phyloP scores from a whole-genome alignment of 1,140 invertebrate species.

The Pissodes strobi region DNA sequence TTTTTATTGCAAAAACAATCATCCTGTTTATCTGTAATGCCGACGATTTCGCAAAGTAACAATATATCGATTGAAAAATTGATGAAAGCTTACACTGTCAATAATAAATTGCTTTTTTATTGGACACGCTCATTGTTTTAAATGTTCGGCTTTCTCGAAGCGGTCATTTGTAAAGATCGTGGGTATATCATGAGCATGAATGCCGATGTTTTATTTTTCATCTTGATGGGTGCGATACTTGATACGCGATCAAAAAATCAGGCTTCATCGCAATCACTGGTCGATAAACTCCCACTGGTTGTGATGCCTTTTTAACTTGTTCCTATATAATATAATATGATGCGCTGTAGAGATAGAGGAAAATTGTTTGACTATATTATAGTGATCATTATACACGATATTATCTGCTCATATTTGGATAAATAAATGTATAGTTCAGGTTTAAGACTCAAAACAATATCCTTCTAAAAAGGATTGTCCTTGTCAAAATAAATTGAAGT shows the following conservation, averaged over 20 bases:
- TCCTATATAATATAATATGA: too few species aligned
- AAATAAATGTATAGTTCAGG: too few species aligned
- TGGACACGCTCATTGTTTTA: constrained; percentile 27
- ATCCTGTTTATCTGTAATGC: constrained; percentile 9
- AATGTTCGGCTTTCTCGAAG: constrained; percentile 9
- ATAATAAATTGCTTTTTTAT: constrained; percentile 34
- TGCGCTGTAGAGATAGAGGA: too few species aligned
- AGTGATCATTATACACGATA: too few species aligned
- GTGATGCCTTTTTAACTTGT: constrained; percentile 1
- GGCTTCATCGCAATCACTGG: constrained; percentile 2
- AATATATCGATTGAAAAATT: constrained; percentile 32
- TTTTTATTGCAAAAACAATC: constrained; percentile 28
- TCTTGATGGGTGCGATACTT: constrained; percentile 26
- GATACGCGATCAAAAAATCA: constrained; percentile 6
- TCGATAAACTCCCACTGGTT: background rate
- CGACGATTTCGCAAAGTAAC: constrained; percentile 24
- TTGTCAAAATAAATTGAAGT: too few species aligned
- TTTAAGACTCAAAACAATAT: too few species aligned
- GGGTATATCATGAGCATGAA: constrained; percentile 23
- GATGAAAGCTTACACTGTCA: constrained; percentile 27
- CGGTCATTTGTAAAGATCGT: constrained; percentile 29
- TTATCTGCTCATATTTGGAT: too few species aligned
- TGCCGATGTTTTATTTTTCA: constrained; percentile 9
- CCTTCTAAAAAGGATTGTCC: too few species aligned
- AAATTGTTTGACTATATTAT: too few species aligned